These are phyloP conservation scores for Pachydiplax longipennis DNA, from an alignment of 2,888 invertebrate genomes.

Conservation along the genomic window DNA sequence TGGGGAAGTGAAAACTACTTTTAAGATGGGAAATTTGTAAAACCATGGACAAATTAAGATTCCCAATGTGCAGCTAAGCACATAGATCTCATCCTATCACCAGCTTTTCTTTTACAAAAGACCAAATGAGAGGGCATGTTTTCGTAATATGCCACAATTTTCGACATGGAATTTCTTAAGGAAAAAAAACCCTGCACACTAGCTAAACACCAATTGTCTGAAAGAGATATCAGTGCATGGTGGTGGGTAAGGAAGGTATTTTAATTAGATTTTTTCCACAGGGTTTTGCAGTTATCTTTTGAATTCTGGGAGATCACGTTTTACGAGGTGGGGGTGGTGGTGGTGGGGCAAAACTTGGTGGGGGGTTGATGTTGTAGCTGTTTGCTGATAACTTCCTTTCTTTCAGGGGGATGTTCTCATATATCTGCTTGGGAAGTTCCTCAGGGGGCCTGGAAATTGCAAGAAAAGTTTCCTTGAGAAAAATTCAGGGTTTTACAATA, in stretches of 20 bases:
- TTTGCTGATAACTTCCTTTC: slow-evolving; percentile 53
- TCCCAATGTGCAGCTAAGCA: not conserved
- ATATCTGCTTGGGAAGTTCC: slow-evolving; percentile 62
- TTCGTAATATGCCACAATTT: not conserved
- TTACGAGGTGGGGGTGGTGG: slow-evolving; percentile 45
- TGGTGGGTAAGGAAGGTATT: slow-evolving; percentile 13
- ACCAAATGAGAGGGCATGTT: slow-evolving; percentile 11
- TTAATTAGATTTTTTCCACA: not conserved
- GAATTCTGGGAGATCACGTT: not conserved
- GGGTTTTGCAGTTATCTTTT: not conserved
- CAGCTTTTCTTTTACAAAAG: not conserved
- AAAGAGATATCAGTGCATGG: slow-evolving; percentile 7
- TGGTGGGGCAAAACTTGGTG: slow-evolving; percentile 42
- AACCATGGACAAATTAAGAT: not conserved
- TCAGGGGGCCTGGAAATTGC: slow-evolving; percentile 62
- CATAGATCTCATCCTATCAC: slow-evolving; percentile 5
- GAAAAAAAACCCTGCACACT: slow-evolving; percentile 36
- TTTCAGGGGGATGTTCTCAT: slow-evolving; percentile 64
- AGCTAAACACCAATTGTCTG: slow-evolving; percentile 32
- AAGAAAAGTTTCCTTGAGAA: slow-evolving; percentile 32
- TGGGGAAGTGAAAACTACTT: not conserved
- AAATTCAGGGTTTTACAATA: not conserved
- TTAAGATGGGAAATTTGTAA: slow-evolving; percentile 8
- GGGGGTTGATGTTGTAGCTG: slow-evolving; percentile 40
- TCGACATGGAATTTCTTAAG: slow-evolving; percentile 3